Evolutionary conservation across 2,113 vertebrate genomes (phyloP).

Genomic region (Microtus oregoni): DNA sequence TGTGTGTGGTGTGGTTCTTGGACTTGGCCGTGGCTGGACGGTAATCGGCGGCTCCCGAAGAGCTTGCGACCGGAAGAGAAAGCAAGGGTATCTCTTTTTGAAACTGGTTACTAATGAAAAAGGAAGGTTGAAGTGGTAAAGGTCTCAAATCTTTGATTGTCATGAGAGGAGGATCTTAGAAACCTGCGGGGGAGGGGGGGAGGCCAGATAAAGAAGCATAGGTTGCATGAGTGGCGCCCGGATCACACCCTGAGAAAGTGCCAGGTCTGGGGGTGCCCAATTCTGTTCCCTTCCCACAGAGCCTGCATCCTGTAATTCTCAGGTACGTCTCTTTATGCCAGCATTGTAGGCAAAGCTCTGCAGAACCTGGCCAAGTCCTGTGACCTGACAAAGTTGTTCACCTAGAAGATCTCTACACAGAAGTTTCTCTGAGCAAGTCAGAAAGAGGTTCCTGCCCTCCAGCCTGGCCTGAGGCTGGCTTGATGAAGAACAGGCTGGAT

Average conservation of each 20-base stretch:
- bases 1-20: too few relatives aligned
- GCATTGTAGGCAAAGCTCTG: neutral
- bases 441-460: neutral
- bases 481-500: neutral
- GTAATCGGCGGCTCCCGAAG: too few relatives aligned
- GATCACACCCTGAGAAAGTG: neutral
- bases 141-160: neutral
- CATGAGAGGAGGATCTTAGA: neutral
- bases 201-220: neutral
- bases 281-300: neutral
- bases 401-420: neutral
- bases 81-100: neutral
- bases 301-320: neutral
- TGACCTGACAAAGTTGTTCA: neutral
- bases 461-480: neutral
- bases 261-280: neutral
- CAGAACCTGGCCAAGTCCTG: neutral
- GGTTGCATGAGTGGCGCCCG: neutral
- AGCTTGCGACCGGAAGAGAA: too few relatives aligned
- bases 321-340: neutral
- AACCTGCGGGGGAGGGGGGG: neutral
- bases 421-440: neutral
- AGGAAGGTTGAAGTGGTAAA: neutral
- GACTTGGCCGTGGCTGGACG: too few relatives aligned
- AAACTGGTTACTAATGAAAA: slow-evolving; percentile 22